Evolutionary conservation across 2,888 invertebrate genomes (phyloP), one percentile per base, ranked within the genome.

Genomic region (Leucania comma): DNA sequence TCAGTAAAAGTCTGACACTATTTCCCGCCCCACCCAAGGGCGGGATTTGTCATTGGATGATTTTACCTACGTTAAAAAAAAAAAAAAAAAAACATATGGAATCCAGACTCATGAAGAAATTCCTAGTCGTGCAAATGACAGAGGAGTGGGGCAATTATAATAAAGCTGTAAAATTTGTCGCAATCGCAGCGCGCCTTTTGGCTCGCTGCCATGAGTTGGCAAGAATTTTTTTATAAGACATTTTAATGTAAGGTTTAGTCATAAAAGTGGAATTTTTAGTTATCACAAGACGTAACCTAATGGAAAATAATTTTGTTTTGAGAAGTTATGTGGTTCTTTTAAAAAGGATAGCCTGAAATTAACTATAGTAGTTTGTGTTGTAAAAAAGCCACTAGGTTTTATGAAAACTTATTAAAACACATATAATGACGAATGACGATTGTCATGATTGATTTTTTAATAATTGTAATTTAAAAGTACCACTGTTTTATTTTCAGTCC

Each of bases 71-170:
- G n/a, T n/a, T n/a, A n/a, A n/a, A n/a, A n/a, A n/a, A n/a, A n/a
- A n/a, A n/a, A n/a, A n/a, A n/a, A n/a, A n/a, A n/a, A n/a, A n/a
- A n/a, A 70, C 60, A 56, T 62, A 38, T 20, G 14, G 46, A 75
- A 68, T 78, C 80, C 60, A 66, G 69, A 63, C 78, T 64, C 53
- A 53, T 70, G n/a, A 66, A 68, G 65, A 60, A 58, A 78, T 72
- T 53, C 60, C 72, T 54, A 46, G 46, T 60, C 64, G 67, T 80
- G 78, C 54, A 56, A 38, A 58, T 42, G 72, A 80, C 74, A 72
- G 50, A 20, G 26, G 54, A 67, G 60, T 54, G 50, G 53, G 62
- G 56, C 72, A 68, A 69, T 80, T 77, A 80, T 67, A 69, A 65
- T 77, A 65, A 64, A 61, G 57, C 38, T 20, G 20, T 74, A 62